Evolutionary conservation across 2,113 vertebrate species (phyloP), one percentile per base, ranked within the genome.

Genomic region (Oncorhynchus tshawytscha): DNA sequence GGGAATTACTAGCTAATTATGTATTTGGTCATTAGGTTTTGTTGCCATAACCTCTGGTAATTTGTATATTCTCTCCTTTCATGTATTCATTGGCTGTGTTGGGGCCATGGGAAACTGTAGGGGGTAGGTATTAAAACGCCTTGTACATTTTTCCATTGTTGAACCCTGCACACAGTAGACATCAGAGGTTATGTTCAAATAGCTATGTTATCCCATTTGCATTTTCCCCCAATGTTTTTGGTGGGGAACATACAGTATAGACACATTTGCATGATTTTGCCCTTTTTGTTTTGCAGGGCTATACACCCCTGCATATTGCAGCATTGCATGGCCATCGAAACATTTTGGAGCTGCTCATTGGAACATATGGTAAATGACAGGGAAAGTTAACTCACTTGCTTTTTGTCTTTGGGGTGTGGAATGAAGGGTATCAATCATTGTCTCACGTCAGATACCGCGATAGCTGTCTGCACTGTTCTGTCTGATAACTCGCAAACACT

Each of bases 261-360:
- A 25, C 64, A 20, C 59, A 31, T 73, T 22, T 75, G 51, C 6
- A 29, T 0, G 34, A 57, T 73, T 75, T 71, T 54, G 20, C 34
- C 27, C 78, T 0, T 82, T 68, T 45, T 45, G 51, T 31, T 70
- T 62, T 66, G 5, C 87, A 95, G 94, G 94, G 94, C 29, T 95
- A 95, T 70, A 95, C 94, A 6, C 90, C 94, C 51, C 84, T 95
- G 73, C 94, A 95, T 86, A 94, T 95, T 0, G 94, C 94, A n/a
- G 94, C 94, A 0, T 76, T 95, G 39, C 94, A 95, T 0, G 91
- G 93, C 1, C 94, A 94, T 72, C 84, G 2, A 24, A 88, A 91
- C 24, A 92, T 95, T 69, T 78, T 93, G 20, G 87, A 95, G 70
- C 89, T 95, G 75, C 90, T 95, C 60, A 16, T 93, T 29, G 70